These are phyloP conservation scores for Drosophila asahinai DNA, from an alignment of 1,140 invertebrate species.

Conservation along the genomic window DNA sequence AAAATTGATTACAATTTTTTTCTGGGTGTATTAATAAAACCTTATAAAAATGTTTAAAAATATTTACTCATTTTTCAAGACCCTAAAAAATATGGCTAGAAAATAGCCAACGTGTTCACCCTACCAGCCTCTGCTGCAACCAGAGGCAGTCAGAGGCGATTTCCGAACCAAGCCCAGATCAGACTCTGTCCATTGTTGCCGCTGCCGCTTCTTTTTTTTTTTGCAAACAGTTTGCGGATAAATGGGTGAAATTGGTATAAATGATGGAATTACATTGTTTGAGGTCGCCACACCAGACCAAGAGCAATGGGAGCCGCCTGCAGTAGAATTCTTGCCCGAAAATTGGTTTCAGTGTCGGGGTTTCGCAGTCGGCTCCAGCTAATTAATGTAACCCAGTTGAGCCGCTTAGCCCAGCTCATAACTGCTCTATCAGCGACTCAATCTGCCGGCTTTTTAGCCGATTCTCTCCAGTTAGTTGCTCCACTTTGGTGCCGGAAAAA, in stretches of 20 bases:
- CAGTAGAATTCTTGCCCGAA: conserved; percentile 26
- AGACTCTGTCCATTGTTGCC: conserved; percentile 37
- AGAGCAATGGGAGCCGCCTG: conserved; percentile 18
- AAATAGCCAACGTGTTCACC: not conserved
- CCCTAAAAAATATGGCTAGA: not conserved
- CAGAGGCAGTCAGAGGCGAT: conserved; percentile 59
- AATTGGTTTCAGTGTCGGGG: conserved; percentile 22
- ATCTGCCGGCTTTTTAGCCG: conserved; percentile 26
- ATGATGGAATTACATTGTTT: conserved; percentile 84
- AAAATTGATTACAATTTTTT: no score
- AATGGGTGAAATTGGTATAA: conserved; percentile 82
- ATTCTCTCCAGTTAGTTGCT: conserved; percentile 41
- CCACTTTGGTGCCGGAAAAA: conserved; percentile 24
- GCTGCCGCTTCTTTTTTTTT: conserved; percentile 49
- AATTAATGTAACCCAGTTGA: conserved; percentile 44
- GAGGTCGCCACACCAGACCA: conserved; percentile 55
- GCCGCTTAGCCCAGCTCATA: conserved; percentile 36
- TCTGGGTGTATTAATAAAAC: no score
- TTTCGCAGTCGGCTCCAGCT: conserved; percentile 19
- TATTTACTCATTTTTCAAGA: no score
- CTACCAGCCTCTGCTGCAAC: conserved; percentile 20
- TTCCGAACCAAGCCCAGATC: conserved; percentile 58
- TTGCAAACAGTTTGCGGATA: conserved; percentile 80
- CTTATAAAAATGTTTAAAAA: no score
- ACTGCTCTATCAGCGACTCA: conserved; percentile 37